Percentiles rank a stretch among this genome's conserved stretches.
These are phyloP conservation scores for Automeris io DNA, from an alignment of 2,888 invertebrate species.

Conservation along the genomic window DNA sequence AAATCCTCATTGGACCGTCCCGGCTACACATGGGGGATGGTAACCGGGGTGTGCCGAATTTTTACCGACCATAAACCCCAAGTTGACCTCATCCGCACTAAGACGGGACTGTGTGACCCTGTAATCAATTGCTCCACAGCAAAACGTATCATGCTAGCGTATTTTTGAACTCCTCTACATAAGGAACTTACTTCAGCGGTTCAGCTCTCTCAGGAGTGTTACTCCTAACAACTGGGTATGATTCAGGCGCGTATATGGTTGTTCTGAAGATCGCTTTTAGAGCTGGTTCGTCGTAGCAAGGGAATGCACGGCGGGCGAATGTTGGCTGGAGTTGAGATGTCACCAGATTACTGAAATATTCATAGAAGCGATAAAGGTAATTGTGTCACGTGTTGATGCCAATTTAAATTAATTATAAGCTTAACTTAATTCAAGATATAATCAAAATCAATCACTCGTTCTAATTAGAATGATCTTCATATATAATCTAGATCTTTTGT, in stretches of 20 bases:
- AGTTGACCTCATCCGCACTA: too few relatives aligned
- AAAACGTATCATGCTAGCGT: too few relatives aligned
- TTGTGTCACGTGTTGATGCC: not conserved
- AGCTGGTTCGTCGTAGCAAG: conserved; percentile 85
- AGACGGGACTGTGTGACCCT: too few relatives aligned
- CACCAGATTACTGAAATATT: conserved; percentile 69
- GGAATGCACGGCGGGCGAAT: conserved; percentile 82
- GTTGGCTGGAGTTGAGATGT: conserved; percentile 83
- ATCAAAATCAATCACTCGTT: too few relatives aligned
- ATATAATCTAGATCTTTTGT: too few relatives aligned
- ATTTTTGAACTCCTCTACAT: not conserved
- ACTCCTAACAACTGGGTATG: conserved; percentile 46
- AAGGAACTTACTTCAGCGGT: conserved; percentile 38
- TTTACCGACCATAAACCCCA: too few relatives aligned
- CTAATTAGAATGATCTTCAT: too few relatives aligned
- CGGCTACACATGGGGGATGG: too few relatives aligned
- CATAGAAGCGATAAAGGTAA: not conserved
- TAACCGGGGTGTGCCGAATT: too few relatives aligned
- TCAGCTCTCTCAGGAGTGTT: conserved; percentile 49
- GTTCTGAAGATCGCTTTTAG: conserved; percentile 82
- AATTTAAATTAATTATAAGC: not conserved
- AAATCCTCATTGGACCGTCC: too few relatives aligned
- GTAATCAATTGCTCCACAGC: too few relatives aligned
- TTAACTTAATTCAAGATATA: too few relatives aligned
- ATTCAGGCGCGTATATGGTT: conserved; percentile 72